Conservation (phyloP, 2,113 vertebrate genomes). For the Recurvirostra avosetta region DNA sequence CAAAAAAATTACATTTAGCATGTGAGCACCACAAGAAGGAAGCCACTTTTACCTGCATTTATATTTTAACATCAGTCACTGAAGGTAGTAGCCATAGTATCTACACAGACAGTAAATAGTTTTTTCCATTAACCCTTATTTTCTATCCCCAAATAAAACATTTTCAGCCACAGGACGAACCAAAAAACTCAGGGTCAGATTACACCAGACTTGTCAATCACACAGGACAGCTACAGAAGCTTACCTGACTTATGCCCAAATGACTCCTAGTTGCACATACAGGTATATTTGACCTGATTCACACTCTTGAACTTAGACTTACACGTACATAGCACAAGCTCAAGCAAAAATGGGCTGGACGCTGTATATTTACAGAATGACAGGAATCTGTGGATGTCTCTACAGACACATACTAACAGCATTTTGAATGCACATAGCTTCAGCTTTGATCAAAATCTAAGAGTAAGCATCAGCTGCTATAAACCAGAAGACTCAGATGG, state of each 20-base stretch:
- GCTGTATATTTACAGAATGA: neutral
- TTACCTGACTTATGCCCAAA: too few species aligned
- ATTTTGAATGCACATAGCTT: neutral
- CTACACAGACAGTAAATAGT: neutral
- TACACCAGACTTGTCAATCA: too few species aligned
- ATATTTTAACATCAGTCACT: neutral
- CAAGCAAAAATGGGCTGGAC: too few species aligned
- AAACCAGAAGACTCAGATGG: neutral
- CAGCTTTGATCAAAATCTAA: neutral
- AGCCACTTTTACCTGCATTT: neutral
- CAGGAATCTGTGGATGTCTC: neutral
- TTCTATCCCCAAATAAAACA: neutral
- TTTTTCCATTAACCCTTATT: neutral
- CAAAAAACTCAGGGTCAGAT: too few species aligned
- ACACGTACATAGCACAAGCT: too few species aligned
- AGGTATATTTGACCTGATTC: too few species aligned
- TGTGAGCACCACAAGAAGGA: neutral
- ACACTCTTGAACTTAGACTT: too few species aligned
- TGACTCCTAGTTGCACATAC: too few species aligned
- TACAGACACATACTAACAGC: neutral
- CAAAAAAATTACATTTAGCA: neutral
- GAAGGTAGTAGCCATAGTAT: neutral
- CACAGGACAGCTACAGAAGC: too few species aligned
- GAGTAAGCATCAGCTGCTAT: neutral
- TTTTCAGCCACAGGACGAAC: neutral